phyloP scores from a whole-genome alignment of 2,888 invertebrate species.

The Spialia ferax region DNA sequence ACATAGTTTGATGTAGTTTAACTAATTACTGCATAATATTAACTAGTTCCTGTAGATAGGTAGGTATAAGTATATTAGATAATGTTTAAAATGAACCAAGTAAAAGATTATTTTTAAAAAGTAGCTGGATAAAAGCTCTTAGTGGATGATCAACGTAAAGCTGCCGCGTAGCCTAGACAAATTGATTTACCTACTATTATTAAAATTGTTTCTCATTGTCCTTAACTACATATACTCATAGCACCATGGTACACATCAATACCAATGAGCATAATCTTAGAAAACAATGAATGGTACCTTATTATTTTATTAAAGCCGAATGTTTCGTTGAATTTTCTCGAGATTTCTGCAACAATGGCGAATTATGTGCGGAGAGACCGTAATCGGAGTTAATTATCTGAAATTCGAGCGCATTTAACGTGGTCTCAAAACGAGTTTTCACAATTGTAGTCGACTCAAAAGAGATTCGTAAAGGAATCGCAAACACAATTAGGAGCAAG shows the following conservation, averaged over 20 bases:
- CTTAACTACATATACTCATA: not conserved
- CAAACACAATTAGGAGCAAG: slow-evolving; percentile 81
- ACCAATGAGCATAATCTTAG: not conserved
- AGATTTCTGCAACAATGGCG: slow-evolving; percentile 70
- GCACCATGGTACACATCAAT: not conserved
- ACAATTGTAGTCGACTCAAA: slow-evolving; percentile 78
- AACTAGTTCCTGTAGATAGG: not conserved
- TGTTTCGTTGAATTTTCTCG: slow-evolving; percentile 53
- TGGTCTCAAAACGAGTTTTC: slow-evolving; percentile 78
- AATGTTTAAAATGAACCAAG: too few relatives aligned
- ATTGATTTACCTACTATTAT: too few relatives aligned
- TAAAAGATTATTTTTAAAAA: too few relatives aligned
- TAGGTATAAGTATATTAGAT: not conserved
- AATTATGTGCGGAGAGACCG: slow-evolving; percentile 71
- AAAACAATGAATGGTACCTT: not conserved
- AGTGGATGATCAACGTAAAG: too few relatives aligned
- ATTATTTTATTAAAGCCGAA: slow-evolving; percentile 44
- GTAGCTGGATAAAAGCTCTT: too few relatives aligned
- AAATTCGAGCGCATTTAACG: slow-evolving; percentile 80
- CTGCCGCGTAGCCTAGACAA: too few relatives aligned
- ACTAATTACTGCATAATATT: not conserved
- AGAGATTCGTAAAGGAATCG: slow-evolving; percentile 79
- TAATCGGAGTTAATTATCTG: slow-evolving; percentile 84
- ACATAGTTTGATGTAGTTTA: not conserved
- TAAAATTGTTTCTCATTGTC: too few relatives aligned